Base-by-base conservation (phyloP, 2,888 invertebrate genomes). In the Heteromyza rotundicornis region DNA sequence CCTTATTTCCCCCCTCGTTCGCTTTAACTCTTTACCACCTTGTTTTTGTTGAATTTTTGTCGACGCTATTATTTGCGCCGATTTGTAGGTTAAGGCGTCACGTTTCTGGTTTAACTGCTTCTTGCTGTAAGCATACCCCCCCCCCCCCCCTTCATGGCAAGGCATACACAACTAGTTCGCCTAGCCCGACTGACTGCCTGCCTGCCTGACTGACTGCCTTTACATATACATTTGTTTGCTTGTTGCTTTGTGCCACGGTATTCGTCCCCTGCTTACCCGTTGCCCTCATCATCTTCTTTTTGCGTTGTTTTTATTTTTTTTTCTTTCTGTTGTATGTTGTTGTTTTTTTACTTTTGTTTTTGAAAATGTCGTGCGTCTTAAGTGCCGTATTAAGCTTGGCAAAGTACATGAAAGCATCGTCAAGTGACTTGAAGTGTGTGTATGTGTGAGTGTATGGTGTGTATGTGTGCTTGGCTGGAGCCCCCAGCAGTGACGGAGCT, bases 51-150 rank as follows among this genome's bases (percentile, higher is more conserved):
- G 40, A 10, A 10, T 40, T 40, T 40, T n/a, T n/a, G 36, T 58
- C 24, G 17, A 14, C 27, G 47, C 17, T 19, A 27, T 32, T 53
- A 32, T 44, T 54, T 63, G 44, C 52, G 52, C n/a, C 49, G 59
- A 53, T 63, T 63, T 63, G 61, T 65, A 62, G 63, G 67, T 68
- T 71, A 65, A 63, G 64, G 60, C 70, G 66, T 69, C 68, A 66
- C 67, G 66, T 68, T 70, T 65, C 61, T 69, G 64, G 59, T 69
- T 70, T 65, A 57, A 59, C 24, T 51, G 51, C 53, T 58, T 60
- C 60, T 66, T 47, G 17, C 19, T 2, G 47, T 40, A 7, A n/a
- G 10, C 12, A 7, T 40, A 3, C 40, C 3, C 10, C 10, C 40
- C 40, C 12, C 10, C 3, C 10, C 40, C n/a, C 3, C 12, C 40